Base-by-base conservation (phyloP, 2,797 vertebrate species). In the Oreortyx pictus region DNA sequence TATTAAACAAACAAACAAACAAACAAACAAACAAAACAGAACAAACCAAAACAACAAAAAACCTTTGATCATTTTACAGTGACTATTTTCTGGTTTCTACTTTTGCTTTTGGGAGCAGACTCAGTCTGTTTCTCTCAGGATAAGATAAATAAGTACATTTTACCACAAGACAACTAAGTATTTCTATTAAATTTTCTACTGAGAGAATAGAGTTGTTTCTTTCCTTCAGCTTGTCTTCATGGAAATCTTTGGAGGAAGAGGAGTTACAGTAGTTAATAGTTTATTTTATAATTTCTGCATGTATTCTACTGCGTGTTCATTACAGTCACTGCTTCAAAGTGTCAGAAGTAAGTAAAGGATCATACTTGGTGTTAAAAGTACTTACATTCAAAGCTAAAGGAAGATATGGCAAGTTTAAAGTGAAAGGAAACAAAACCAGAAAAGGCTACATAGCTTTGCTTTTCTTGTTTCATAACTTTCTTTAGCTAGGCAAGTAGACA, bases 381-480 rank as follows among this genome's bases (percentile, higher is more conserved):
- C 79, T 70, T 86, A 3, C n/a, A 59, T 68, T 39, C 57, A 82
- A 83, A 61, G 7, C 15, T 33, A 17, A 19, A 43, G 27, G 4
- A 60, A 64, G 2, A 4, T 31, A 27, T 68, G 9, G 5, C 9
- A 88, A 24, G 20, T n/a, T 60, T 14, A 67, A 92, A 87, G 75
- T 12, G 62, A 56, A 39, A 0, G 0, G 37, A n/a, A 39, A 82
- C 2, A 9, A 65, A 41, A 62, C 57, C 1, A 37, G 47, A 20
- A 59, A 19, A 41, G 7, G 56, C 7, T 35, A 22, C 6, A 54
- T 6, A 68, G 7, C 15, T 76, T 86, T 92, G 2, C 2, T 72
- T 88, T 86, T 68, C 11, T 1, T 68, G 4, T 27, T 81, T 90
- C 33, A 79, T 79, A 56, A 5, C 17, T 72, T 15, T 57, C 9